Base-by-base conservation (phyloP, 1,140 invertebrate species). In the Bradysia coprophila region DNA sequence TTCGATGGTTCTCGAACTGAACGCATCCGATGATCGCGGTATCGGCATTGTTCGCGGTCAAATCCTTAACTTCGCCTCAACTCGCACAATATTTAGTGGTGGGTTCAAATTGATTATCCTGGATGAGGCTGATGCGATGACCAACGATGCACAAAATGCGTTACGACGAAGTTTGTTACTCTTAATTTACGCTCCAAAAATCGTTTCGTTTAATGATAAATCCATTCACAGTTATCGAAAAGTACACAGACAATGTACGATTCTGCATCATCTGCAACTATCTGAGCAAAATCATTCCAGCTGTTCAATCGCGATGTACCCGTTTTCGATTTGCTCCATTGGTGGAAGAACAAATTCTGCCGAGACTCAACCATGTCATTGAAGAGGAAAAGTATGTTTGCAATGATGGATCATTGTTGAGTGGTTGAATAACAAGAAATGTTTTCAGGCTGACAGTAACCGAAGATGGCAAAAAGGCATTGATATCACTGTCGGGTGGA, bases 51-150 rank as follows among this genome's bases (percentile, higher is more conserved):
- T 99, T 1, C 68, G 95, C 53, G 86, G 87, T 4, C 82, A 91
- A 61, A 93, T 99, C 49, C 66, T 98, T n/a, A 96, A 78, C 61
- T 99, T 99, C 76, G 94, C 95, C 1, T 91, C 88, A 46, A 97
- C 92, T n/a, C 76, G 85, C 55, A 93, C 90, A 8, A 88, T 98
- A 51, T 95, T 96, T 56, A 91, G 81, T 64, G 78, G 78, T 41
- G 84, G 87, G 1, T 93, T 89, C 48, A 99, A 99, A 63, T 67
- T 99, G 11, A 89, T 99, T 34, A 98, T 99, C 49, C 63, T 99
- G 10, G 96, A 99, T 75, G 96, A 99, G 73, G 95, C 95, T 9
- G 96, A 99, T 75, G 91, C 95, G 2, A 99, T 99, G 96, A 99
- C 96, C 3, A 88, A 91, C 59, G 94, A 98, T 78, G 96, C 96